Evolutionary conservation across 2,888 invertebrate genomes (phyloP).

Genomic region (Celastrina argiolus): DNA sequence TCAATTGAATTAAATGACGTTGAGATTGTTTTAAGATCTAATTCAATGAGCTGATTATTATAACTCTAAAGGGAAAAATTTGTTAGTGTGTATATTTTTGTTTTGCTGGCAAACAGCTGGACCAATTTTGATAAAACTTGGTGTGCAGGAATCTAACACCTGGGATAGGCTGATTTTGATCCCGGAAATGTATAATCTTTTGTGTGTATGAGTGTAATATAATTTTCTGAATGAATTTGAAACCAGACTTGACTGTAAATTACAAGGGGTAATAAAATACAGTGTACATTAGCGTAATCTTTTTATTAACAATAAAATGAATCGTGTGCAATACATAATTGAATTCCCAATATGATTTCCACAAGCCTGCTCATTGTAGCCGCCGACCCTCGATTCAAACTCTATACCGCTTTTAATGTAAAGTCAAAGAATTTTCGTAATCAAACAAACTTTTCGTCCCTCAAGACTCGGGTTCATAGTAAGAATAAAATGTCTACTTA

Average conservation of each 20-base stretch:
- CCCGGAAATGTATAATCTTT: no score
- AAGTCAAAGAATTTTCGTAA: conserved; percentile 46
- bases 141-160: no score
- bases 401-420: conserved; percentile 39
- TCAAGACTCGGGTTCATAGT: conserved; percentile 28
- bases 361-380: conserved; percentile 58
- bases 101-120: no score
- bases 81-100: no score
- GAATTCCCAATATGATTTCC: conserved; percentile 64
- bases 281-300: conserved; percentile 60
- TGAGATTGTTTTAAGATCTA: neutral
- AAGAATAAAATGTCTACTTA: conserved; percentile 48
- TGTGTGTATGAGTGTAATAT: no score
- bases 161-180: no score
- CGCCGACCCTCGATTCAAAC: conserved; percentile 46
- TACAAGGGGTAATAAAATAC: conserved; percentile 4
- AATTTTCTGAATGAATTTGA: no score
- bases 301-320: conserved; percentile 78
- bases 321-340: conserved; percentile 73
- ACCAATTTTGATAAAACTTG: no score
- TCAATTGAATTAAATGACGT: neutral
- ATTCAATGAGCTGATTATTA: no score
- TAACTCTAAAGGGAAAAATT: no score
- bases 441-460: conserved; percentile 42
- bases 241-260: neutral